These are phyloP conservation scores for Sylvietta virens DNA, from an alignment of 2,113 vertebrate genomes.

Conservation along the genomic window DNA sequence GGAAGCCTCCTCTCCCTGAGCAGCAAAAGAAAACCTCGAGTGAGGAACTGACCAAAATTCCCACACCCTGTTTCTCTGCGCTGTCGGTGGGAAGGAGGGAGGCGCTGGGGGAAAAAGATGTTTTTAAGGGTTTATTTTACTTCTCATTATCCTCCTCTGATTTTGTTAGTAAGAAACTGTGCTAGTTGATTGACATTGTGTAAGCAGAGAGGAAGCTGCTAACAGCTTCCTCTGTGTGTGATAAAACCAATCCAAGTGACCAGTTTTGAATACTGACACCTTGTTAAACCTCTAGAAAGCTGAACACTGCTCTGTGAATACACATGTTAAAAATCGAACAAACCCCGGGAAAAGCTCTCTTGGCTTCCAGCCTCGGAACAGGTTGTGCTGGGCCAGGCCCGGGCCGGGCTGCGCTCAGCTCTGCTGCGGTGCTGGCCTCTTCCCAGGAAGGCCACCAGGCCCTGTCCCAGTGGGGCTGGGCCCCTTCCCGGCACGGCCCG, in stretches of 20 bases:
- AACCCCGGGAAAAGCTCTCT: not conserved
- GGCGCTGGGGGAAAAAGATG: not conserved
- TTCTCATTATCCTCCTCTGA: not conserved
- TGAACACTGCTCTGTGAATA: not conserved
- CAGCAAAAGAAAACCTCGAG: accelerated
- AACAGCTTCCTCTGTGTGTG: not conserved
- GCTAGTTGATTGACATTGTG: not conserved
- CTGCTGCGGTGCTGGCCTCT: too few species aligned
- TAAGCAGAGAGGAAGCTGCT: not conserved
- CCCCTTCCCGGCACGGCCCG: too few species aligned
- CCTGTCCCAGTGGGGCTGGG: too few species aligned
- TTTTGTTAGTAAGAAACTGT: not conserved
- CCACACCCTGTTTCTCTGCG: accelerated
- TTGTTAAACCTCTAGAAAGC: not conserved
- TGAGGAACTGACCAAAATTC: not conserved
- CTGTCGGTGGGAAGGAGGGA: not conserved
- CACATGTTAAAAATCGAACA: too few species aligned
- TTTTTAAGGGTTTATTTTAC: not conserved
- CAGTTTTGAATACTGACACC: not conserved
- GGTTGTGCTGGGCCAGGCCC: too few species aligned
- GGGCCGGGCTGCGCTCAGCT: too few species aligned
- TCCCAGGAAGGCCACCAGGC: too few species aligned
- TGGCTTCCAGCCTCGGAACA: not conserved
- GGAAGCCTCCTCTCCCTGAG: not conserved
- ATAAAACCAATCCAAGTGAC: not conserved